Conservation (phyloP, 1,140 invertebrate species). For the Metaphire vulgaris region DNA sequence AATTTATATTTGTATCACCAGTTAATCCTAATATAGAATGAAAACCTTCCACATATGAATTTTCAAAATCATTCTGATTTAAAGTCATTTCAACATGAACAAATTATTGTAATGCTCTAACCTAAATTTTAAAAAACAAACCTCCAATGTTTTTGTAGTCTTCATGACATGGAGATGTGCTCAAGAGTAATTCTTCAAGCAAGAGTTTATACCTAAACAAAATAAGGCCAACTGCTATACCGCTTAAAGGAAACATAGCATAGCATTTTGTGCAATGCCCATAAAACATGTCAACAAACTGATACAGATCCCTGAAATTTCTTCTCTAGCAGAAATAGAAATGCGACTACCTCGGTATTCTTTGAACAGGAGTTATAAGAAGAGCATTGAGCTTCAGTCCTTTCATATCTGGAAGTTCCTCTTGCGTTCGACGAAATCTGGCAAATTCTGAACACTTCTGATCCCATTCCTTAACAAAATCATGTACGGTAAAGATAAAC, state of each 20-base stretch:
- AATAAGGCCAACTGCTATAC: background rate
- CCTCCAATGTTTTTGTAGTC: slow-evolving; percentile 55
- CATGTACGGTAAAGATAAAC: no score
- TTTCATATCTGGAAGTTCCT: slow-evolving; percentile 64
- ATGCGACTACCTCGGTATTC: slow-evolving; percentile 59
- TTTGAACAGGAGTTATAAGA: slow-evolving; percentile 68
- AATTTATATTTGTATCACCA: no score
- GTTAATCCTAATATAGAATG: no score
- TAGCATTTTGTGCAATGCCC: background rate
- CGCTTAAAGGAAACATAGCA: background rate
- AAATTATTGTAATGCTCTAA: no score
- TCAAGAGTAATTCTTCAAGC: slow-evolving; percentile 62
- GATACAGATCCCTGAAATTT: no score
- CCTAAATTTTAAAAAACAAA: no score
- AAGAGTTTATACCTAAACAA: slow-evolving; percentile 60
- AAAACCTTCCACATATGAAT: no score
- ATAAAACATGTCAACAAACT: no score
- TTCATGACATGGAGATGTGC: slow-evolving; percentile 58
- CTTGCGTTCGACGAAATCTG: slow-evolving; percentile 57
- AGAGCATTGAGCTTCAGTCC: slow-evolving; percentile 62
- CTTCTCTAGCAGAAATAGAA: no score
- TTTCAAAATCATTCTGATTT: no score
- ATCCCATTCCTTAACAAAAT: slow-evolving; percentile 55
- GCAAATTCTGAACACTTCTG: slow-evolving; percentile 58
- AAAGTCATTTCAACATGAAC: no score